A percentile compares a stretch with the other conserved stretches of the same genome.
Evolutionary conservation across 2,113 vertebrate species (phyloP).

Genomic region (Aptenodytes forsteri): DNA sequence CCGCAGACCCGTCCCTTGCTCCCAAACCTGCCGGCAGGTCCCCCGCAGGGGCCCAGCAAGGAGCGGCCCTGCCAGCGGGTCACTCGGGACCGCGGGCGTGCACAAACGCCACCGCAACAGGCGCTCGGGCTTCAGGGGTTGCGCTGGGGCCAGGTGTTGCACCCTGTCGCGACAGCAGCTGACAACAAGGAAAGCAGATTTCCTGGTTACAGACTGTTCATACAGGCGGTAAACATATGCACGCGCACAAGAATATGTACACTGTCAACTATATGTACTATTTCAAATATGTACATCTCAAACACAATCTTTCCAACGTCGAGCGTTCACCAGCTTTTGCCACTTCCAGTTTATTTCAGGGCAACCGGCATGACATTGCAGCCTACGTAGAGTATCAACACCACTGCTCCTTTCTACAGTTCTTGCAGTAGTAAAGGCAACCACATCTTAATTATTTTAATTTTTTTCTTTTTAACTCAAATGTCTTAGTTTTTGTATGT

Average conservation of each 20-base stretch:
- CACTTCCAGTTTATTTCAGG: background rate
- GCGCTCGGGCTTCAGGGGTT: no score
- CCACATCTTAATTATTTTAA: no score
- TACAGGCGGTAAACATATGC: rapidly evolving
- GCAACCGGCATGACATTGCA: rapidly evolving
- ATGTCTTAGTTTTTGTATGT: rapidly evolving
- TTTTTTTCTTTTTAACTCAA: background rate
- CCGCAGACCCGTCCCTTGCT: background rate
- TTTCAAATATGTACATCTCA: background rate
- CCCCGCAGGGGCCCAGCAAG: rapidly evolving
- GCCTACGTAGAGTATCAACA: rapidly evolving
- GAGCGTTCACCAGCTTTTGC: background rate
- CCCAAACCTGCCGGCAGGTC: background rate
- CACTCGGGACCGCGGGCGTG: rapidly evolving
- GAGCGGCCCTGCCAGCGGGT: no score
- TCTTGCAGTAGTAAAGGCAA: rapidly evolving
- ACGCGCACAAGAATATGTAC: rapidly evolving
- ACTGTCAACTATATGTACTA: rapidly evolving
- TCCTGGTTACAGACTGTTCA: rapidly evolving
- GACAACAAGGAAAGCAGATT: background rate
- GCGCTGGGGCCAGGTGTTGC: rapidly evolving
- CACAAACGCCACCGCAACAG: background rate
- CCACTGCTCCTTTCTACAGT: background rate
- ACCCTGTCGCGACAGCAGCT: background rate
- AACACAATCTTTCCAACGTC: rapidly evolving